These are phyloP conservation scores for Dendrolimus kikuchii DNA, from an alignment of 1,140 invertebrate species.

Conservation along the genomic window DNA sequence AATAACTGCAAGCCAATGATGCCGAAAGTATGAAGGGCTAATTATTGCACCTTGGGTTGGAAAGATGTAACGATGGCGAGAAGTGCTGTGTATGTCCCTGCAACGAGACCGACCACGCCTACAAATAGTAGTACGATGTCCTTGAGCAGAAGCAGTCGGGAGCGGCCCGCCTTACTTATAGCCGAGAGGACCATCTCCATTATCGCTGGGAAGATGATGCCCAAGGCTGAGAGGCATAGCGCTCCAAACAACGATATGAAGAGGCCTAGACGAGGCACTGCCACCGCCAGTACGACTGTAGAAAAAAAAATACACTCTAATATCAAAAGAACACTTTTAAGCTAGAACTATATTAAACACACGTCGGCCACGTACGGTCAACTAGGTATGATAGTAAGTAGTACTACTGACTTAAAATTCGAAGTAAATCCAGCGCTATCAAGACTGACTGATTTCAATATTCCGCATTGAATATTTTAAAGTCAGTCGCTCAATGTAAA, in stretches of 20 bases:
- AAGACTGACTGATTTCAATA: too few species aligned
- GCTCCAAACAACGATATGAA: conserved; percentile 94
- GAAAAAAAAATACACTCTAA: too few species aligned
- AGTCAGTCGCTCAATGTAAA: too few species aligned
- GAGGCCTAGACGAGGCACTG: conserved; percentile 86
- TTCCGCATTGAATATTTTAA: too few species aligned
- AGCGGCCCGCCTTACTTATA: conserved; percentile 46
- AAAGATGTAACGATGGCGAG: conserved; percentile 73
- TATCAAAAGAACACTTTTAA: conserved; percentile 6
- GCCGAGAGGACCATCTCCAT: conserved; percentile 78
- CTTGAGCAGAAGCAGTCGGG: conserved; percentile 68
- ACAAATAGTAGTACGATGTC: conserved; percentile 76
- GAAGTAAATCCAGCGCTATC: too few species aligned
- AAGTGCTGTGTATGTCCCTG: conserved; percentile 81
- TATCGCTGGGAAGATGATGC: conserved; percentile 91
- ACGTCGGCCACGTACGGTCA: neutral
- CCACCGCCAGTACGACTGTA: conserved; percentile 83
- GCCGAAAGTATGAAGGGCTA: too few species aligned
- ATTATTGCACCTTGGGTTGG: conserved; percentile 9
- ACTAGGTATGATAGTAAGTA: conserved; percentile 10
- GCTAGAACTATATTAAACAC: neutral
- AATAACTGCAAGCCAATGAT: too few species aligned
- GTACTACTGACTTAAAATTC: too few species aligned
- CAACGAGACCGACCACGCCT: conserved; percentile 78
- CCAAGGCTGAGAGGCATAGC: conserved; percentile 87